Evolutionary conservation across 2,113 vertebrate species (phyloP).

Genomic region (Hippocampus comes): DNA sequence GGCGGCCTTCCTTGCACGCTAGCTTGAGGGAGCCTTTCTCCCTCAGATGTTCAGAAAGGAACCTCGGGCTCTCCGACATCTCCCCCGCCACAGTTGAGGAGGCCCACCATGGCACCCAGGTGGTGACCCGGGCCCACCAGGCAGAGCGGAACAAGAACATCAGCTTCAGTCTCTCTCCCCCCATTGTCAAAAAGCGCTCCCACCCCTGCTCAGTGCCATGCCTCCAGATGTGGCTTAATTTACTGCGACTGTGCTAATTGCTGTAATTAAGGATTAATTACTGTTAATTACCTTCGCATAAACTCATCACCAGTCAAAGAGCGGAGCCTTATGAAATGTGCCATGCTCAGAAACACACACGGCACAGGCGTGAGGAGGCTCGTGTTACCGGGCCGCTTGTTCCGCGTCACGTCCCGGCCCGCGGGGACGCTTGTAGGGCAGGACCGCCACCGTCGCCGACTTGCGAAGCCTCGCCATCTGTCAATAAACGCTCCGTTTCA

Average conservation of each 20-base stretch:
- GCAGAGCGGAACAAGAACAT: constrained; percentile 80
- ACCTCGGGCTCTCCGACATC: constrained; percentile 46
- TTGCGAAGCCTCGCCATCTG: constrained; percentile 45
- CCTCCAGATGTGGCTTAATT: constrained; percentile 99
- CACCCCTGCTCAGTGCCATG: constrained; percentile 78
- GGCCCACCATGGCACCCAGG: constrained; percentile 22
- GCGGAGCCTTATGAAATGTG: constrained; percentile 98
- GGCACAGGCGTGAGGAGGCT: constrained; percentile 45
- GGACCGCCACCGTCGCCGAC: constrained; percentile 29
- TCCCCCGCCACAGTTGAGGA: constrained; percentile 36
- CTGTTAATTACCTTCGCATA: constrained; percentile 99
- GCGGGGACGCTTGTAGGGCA: constrained; percentile 63
- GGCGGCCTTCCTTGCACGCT: constrained; percentile 66
- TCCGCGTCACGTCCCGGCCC: constrained; percentile 50
- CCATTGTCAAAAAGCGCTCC: constrained; percentile 71
- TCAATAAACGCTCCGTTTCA: constrained; percentile 32
- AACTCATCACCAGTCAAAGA: constrained; percentile 99
- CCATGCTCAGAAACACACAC: constrained; percentile 81
- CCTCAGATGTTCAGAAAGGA: constrained; percentile 54
- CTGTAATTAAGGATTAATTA: constrained; percentile 99
- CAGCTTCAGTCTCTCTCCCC: constrained; percentile 70
- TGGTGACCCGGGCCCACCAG: constrained; percentile 59
- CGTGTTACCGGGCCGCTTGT: constrained; percentile 59
- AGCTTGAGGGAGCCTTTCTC: constrained; percentile 68
- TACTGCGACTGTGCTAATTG: constrained; percentile 99